A percentile compares a stretch with the other conserved stretches of the same genome.
These are phyloP conservation scores for Rotaria macrura DNA, from an alignment of 2,888 invertebrate species.

Conservation along the genomic window DNA sequence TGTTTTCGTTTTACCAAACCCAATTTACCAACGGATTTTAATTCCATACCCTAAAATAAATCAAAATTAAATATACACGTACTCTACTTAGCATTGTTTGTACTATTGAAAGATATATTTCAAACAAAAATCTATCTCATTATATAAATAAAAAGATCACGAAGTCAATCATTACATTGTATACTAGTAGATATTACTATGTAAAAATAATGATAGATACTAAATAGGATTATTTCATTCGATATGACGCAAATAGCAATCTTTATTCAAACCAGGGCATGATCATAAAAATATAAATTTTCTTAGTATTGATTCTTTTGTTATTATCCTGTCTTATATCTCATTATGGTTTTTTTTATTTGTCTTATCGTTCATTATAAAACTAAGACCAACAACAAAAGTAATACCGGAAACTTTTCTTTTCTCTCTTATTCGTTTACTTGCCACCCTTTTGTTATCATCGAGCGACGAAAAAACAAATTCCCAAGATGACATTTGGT, in stretches of 20 bases:
- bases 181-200: too few relatives aligned
- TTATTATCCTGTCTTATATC: background rate
- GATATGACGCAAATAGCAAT: background rate
- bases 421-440: background rate
- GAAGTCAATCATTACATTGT: too few relatives aligned
- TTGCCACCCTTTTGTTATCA: conserved; percentile 2
- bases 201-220: too few relatives aligned
- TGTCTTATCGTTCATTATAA: background rate
- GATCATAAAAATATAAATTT: background rate
- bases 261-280: background rate
- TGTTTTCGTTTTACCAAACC: conserved; percentile 17
- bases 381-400: background rate
- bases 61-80: background rate
- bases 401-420: background rate
- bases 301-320: background rate
- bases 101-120: too few relatives aligned
- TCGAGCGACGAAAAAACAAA: background rate
- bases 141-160: too few relatives aligned
- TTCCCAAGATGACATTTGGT: conserved; percentile 10
- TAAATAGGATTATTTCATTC: too few relatives aligned
- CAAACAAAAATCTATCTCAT: too few relatives aligned
- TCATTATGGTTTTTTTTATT: background rate
- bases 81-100: too few relatives aligned
- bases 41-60: background rate
- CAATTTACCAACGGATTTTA: background rate